Base-by-base conservation (phyloP, 1,140 invertebrate genomes). In the Drosophila sucinea region DNA sequence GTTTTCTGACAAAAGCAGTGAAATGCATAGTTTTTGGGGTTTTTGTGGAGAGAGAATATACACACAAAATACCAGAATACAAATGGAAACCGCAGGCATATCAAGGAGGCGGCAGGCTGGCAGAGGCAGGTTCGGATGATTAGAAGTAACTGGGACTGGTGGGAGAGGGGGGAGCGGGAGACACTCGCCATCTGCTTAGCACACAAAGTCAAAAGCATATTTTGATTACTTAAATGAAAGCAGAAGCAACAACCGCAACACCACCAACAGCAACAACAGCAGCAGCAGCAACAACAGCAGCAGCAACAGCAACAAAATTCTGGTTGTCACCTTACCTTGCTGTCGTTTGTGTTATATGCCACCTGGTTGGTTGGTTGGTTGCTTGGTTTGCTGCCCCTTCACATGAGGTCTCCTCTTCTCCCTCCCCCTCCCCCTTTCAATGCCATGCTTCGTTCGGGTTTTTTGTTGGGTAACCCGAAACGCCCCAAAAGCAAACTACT, bases 221-320 rank as follows among this genome's bases (percentile, higher is more conserved):
- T 87, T 87, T 87, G 84, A 87, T 87, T 87, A 87, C 84, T 87
- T 87, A 87, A 87, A 89, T 87, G 84, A 78, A 87, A 84, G 69
- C 71, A 77, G 68, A 44, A 64, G 56, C 10, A 47, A 25, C 30
- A n/a, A 5, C 33, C 23, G 40, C 38, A 11, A 32, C 40, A n/a
- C 56, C n/a, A 35, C 3, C 7, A 60, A 33, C 32, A 47, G 33
- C 56, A 58, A 11, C 23, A 27, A 35, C 57, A 57, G 32, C 58
- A 74, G n/a, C 55, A 80, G 54, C 38, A 67, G 57, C 44, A 77
- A 40, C 66, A 79, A 44, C 61, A 17, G 17, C 17, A 17, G 17
- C 17, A 17, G 17, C 17, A 61, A 29, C 55, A 80, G 58, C 67
- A 73, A 72, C 62, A 80, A 70, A 81, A 79, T 68, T 76, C 64